These are phyloP conservation scores for Atrina japonica DNA, from an alignment of 2,888 invertebrate genomes.

Conservation along the genomic window DNA sequence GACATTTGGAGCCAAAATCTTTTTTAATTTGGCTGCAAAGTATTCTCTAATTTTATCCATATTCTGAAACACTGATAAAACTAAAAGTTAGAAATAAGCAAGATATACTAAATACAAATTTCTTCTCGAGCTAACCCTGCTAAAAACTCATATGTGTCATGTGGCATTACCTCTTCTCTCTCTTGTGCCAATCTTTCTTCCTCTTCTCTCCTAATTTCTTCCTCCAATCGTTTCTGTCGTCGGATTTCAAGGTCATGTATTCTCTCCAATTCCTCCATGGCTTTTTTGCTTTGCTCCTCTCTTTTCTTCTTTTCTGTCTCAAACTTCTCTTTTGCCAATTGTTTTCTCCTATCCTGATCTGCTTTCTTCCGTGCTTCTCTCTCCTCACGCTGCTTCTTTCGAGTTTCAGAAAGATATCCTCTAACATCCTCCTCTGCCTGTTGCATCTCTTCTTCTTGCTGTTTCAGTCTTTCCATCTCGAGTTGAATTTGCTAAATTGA, in stretches of 20 bases:
- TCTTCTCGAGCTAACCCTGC: too few relatives aligned
- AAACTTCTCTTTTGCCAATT: slow-evolving; percentile 60
- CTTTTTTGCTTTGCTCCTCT: slow-evolving; percentile 68
- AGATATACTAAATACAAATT: too few relatives aligned
- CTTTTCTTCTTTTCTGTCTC: slow-evolving; percentile 67
- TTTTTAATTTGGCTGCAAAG: too few relatives aligned
- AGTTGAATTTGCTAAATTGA: slow-evolving; percentile 68
- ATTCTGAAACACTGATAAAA: too few relatives aligned
- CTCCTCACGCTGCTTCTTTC: slow-evolving; percentile 67
- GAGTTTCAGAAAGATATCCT: slow-evolving; percentile 60
- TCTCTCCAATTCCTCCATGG: slow-evolving; percentile 70
- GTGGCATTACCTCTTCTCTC: slow-evolving; percentile 29
- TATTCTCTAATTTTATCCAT: too few relatives aligned
- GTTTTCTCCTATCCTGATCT: slow-evolving; percentile 69
- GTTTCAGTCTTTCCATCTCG: slow-evolving; percentile 63
- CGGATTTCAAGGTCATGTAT: slow-evolving; percentile 72
- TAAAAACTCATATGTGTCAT: too few relatives aligned
- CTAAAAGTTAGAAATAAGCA: too few relatives aligned
- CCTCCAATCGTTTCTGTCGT: slow-evolving; percentile 64
- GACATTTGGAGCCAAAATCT: too few relatives aligned
- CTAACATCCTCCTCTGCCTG: slow-evolving; percentile 72
- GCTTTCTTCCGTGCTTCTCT: slow-evolving; percentile 67
- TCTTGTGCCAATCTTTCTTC: slow-evolving; percentile 68
- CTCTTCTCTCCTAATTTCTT: slow-evolving; percentile 58
- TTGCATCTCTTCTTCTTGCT: slow-evolving; percentile 68